Base-by-base conservation (phyloP, 1,140 invertebrate species). In the Drosophila rufa region DNA sequence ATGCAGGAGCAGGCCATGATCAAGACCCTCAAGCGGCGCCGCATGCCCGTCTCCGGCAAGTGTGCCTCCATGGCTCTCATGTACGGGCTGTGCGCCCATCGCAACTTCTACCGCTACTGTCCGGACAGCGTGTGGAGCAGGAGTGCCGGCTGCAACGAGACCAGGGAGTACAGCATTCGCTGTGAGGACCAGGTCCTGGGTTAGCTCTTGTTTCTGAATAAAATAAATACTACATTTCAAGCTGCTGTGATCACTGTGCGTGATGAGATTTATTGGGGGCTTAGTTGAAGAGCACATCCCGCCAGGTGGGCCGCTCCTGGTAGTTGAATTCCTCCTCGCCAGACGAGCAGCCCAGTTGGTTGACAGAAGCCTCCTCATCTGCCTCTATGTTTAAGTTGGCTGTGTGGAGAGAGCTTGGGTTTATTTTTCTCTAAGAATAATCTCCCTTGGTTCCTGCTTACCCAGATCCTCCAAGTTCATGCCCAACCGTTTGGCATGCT, bases 401-500 rank as follows among this genome's bases (percentile, higher is more conserved):
- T 82, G 8, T 19, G 11, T 36, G 38, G 25, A n/a, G 6, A 12
- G 4, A 12, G 4, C 4, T 25, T 1, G 4, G 0, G 11, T 36
- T 27, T 15, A 9, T 25, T 25, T 25, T 12, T n/a, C 1, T 46
- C 1, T 11, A 1, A 15, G 0, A 6, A 15, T 11, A 7, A 2
- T 40, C 3, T 47, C 11, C 0, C n/a, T 8, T 38, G 14, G n/a
- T 33, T 25, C 15, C 8, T 6, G 9, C 77, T 55, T 3, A 81
- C 84, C 74, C 19, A 87, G 19, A 19, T 87, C 68, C 0, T 89
- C 65, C n/a, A 87, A 33, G 33, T 36, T 75, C 15, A 87, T 6
- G n/a, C 84, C 84, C 36, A 87, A 47, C 0, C 62, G 68, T 6
- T 75, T 45, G n/a, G 85, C 84, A 40, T 90, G 84, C 33, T 87